Percentiles rank a stretch among this genome's conserved stretches.
Evolutionary conservation across 2,888 invertebrate genomes (phyloP).

Genomic region (Lordiphosa fenestrarum): DNA sequence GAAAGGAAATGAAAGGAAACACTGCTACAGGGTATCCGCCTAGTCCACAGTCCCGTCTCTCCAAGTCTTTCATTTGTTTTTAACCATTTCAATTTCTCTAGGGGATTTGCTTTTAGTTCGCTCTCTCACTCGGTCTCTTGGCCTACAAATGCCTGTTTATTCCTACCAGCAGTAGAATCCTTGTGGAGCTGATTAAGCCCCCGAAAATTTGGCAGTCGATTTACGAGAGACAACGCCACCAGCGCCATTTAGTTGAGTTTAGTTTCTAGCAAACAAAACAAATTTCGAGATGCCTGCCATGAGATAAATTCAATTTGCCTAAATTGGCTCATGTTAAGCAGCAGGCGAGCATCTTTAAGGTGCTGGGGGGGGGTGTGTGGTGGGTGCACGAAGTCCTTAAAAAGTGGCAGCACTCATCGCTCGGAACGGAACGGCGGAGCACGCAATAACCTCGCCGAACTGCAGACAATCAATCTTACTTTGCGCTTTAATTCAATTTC

Average conservation of each 20-base stretch:
- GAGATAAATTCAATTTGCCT: constrained; percentile 65
- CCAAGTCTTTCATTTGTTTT: constrained; percentile 64
- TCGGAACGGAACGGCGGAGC: constrained; percentile 34
- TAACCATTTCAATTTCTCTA: constrained; percentile 67
- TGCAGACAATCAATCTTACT: constrained; percentile 80
- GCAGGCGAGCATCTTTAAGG: neutral
- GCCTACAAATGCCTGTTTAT: constrained; percentile 51
- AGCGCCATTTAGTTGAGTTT: constrained; percentile 29
- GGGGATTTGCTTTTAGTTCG: constrained; percentile 38
- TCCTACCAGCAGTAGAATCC: neutral
- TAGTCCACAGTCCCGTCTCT: neutral
- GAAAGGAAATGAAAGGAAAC: neutral
- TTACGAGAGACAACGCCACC: constrained; percentile 27
- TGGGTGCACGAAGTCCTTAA: constrained; percentile 6
- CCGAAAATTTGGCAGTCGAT: constrained; percentile 55
- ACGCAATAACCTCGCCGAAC: constrained; percentile 72
- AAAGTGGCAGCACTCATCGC: constrained; percentile 15
- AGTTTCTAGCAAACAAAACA: constrained; percentile 42
- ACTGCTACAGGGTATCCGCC: neutral
- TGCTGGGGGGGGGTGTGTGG: neutral
- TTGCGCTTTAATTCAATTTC: constrained; percentile 80
- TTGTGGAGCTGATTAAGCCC: constrained; percentile 59
- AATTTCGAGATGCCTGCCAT: constrained; percentile 23
- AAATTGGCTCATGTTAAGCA: constrained; percentile 5
- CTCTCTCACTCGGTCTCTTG: constrained; percentile 8